Percentiles rank a stretch among this genome's conserved stretches.
Evolutionary conservation across 2,797 vertebrate genomes (phyloP).

Genomic region (Tangara arthus): DNA sequence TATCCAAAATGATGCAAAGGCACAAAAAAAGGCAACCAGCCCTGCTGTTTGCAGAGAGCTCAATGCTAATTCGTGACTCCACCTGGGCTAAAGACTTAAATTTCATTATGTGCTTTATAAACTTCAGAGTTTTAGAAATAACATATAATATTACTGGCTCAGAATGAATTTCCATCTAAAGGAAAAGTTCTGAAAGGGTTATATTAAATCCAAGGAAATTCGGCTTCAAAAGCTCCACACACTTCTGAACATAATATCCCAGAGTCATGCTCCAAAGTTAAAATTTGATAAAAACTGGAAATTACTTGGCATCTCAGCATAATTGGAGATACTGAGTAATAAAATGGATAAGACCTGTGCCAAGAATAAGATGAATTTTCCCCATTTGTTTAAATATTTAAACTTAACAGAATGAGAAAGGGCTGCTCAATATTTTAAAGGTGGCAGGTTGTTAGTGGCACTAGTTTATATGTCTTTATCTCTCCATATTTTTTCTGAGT

Average conservation of each 20-base stretch:
- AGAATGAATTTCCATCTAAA: constrained; percentile 66
- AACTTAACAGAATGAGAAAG: neutral
- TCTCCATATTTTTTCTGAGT: neutral
- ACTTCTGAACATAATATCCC: constrained; percentile 49
- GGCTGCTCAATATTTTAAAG: neutral
- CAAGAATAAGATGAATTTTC: constrained; percentile 28
- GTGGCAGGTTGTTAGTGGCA: neutral
- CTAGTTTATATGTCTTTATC: neutral
- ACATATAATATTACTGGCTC: constrained; percentile 62
- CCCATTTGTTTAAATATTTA: constrained; percentile 17
- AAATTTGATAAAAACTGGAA: constrained; percentile 63
- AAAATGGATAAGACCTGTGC: neutral
- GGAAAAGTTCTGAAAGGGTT: constrained; percentile 42
- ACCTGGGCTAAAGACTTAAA: constrained; percentile 67
- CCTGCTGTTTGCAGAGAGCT: constrained; percentile 34
- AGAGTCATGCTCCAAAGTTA: constrained; percentile 36
- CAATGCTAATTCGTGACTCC: constrained; percentile 56
- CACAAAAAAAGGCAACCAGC: neutral
- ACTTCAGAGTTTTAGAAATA: constrained; percentile 67
- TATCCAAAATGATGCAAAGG: constrained; percentile 37
- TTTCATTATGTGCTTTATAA: constrained; percentile 75
- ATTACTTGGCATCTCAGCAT: constrained; percentile 44
- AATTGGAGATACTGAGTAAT: constrained; percentile 31
- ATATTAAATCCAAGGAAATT: constrained; percentile 50
- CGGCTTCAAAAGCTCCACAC: constrained; percentile 24